These are phyloP conservation scores for Melospiza georgiana DNA, from an alignment of 2,113 vertebrate genomes.

Conservation along the genomic window DNA sequence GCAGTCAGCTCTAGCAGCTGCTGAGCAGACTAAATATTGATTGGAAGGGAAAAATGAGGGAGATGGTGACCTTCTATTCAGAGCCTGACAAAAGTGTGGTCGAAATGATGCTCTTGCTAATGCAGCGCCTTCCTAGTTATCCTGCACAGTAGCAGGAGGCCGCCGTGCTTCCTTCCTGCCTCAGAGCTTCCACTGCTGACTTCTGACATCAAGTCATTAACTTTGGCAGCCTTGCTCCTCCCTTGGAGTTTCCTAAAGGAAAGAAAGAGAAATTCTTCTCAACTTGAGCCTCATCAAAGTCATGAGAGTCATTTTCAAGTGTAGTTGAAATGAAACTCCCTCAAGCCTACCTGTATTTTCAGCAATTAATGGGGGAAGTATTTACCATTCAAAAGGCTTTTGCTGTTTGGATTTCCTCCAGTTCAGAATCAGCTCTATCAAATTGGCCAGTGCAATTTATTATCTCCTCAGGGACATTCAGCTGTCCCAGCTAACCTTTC, in stretches of 20 bases:
- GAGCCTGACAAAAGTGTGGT: conserved; percentile 5
- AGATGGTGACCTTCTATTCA: conserved; percentile 30
- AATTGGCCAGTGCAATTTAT: conserved; percentile 59
- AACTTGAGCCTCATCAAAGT: not conserved
- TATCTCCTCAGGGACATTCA: conserved; percentile 61
- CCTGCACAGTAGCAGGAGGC: not conserved
- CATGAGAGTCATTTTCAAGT: conserved; percentile 16
- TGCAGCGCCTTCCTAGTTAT: not conserved
- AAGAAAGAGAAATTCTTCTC: conserved; percentile 1
- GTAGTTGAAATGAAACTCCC: not conserved
- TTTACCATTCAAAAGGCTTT: conserved; percentile 47
- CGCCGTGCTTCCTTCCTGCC: not conserved
- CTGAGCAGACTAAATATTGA: conserved; percentile 51
- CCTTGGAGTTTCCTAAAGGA: conserved; percentile 19
- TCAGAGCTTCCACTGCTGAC: not conserved
- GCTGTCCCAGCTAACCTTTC: conserved; percentile 62
- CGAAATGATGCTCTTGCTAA: not conserved
- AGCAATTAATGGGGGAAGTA: conserved; percentile 31
- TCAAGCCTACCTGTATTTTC: conserved; percentile 49
- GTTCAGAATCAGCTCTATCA: conserved; percentile 42
- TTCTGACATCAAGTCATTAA: conserved; percentile 45
- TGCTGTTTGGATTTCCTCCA: conserved; percentile 52
- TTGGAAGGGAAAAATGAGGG: conserved; percentile 46
- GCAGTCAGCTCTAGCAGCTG: conserved; percentile 15
- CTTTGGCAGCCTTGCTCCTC: conserved; percentile 14